Evolutionary conservation across 2,113 vertebrate species (phyloP).

Genomic region (Cebus imitator): DNA sequence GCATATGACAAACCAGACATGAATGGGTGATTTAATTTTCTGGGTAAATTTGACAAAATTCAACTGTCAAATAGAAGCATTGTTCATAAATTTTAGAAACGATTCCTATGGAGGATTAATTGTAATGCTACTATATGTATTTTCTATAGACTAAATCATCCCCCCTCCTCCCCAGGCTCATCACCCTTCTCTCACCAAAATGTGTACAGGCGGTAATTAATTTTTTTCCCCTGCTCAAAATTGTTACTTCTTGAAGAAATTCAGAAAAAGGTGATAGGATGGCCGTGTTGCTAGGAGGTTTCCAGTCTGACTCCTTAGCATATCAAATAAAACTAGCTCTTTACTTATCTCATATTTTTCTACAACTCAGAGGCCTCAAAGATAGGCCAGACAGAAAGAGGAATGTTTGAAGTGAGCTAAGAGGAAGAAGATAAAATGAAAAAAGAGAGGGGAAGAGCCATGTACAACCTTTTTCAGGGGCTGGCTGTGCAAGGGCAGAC

Average conservation of each 20-base stretch:
- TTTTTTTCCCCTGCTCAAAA: background rate
- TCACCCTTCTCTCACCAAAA: background rate
- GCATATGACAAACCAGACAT: background rate
- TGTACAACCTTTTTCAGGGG: background rate
- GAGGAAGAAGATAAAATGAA: background rate
- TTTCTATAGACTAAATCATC: background rate
- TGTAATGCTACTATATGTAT: background rate
- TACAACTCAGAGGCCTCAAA: background rate
- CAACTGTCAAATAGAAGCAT: background rate
- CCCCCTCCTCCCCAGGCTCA: too few relatives aligned
- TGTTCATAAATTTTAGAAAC: background rate
- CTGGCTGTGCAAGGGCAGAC: background rate
- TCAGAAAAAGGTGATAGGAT: background rate
- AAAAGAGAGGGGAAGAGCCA: background rate
- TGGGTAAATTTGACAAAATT: background rate
- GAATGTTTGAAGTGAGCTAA: background rate
- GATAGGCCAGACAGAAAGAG: background rate
- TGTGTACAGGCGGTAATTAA: background rate
- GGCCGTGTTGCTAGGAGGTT: background rate
- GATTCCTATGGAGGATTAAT: background rate
- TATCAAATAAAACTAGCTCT: background rate
- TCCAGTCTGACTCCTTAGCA: background rate
- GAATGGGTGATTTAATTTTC: background rate
- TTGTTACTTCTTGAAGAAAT: background rate
- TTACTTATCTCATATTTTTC: background rate